These are phyloP conservation scores for Axinella damicornis DNA, from an alignment of 37 sponge, comb jelly and placozoan species.

Conservation along the genomic window DNA sequence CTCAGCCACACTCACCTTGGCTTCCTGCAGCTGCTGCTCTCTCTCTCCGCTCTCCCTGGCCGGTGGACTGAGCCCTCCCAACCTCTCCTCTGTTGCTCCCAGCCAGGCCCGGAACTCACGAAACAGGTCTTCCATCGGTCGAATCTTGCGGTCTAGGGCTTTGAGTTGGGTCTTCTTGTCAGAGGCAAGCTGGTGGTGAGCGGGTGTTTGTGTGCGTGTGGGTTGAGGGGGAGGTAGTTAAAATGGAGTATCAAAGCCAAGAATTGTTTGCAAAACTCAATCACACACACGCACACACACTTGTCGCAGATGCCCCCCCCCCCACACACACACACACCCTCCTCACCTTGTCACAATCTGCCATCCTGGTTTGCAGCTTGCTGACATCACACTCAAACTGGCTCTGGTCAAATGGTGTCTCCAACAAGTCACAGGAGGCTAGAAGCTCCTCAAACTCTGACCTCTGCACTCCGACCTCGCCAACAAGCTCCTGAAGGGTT, in stretches of 20 bases:
- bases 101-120: conserved; percentile 36
- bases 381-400: conserved; percentile 43
- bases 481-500: conserved; percentile 6
- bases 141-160: conserved; percentile 36
- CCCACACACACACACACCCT: no score
- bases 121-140: conserved; percentile 65
- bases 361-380: conserved; percentile 19
- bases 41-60: conserved; percentile 5
- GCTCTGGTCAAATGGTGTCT: conserved; percentile 63
- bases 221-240: neutral
- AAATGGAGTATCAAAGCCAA: neutral
- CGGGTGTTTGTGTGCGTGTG: no score
- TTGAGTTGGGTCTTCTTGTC: conserved; percentile 33
- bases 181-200: conserved; percentile 1
- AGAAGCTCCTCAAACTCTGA: conserved; percentile 33
- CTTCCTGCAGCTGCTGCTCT: conserved; percentile 11
- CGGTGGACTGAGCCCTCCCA: conserved; percentile 22
- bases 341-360: conserved; percentile 22
- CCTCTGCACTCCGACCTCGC: conserved; percentile 25
- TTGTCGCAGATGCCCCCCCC: no score
- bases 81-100: neutral
- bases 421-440: conserved; percentile 23
- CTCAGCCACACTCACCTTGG: conserved; percentile 10
- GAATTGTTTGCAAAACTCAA: no score
- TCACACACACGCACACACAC: no score